These are phyloP conservation scores for Sebastes iracundus DNA, from an alignment of 2,797 vertebrate genomes.

Conservation along the genomic window DNA sequence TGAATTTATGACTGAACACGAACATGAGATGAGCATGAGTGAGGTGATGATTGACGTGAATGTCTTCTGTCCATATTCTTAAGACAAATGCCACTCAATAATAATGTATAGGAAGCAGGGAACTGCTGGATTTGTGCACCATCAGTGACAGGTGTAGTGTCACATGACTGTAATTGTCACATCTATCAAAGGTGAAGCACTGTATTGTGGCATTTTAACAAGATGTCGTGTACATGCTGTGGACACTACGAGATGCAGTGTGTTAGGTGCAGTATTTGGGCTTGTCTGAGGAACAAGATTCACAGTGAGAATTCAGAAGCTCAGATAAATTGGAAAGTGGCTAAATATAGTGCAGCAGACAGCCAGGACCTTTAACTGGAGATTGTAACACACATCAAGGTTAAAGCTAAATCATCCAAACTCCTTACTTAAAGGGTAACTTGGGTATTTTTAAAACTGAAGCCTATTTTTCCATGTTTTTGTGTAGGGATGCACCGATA, in stretches of 20 bases:
- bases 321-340: not conserved
- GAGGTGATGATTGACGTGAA: not conserved
- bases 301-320: not conserved
- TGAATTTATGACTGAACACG: not conserved
- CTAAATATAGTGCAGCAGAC: not conserved
- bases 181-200: not conserved
- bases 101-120: not conserved
- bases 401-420: not conserved
- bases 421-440: not conserved
- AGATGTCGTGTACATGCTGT: not conserved
- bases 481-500: not conserved
- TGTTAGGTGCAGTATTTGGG: not conserved
- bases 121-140: not conserved
- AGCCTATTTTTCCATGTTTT: not conserved
- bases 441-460: not conserved
- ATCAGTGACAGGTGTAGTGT: not conserved
- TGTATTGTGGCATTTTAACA: not conserved
- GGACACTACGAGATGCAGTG: not conserved
- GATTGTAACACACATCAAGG: not conserved
- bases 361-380: not conserved
- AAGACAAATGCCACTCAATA: not conserved
- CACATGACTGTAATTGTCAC: not conserved
- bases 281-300: not conserved
- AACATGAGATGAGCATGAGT: not conserved
- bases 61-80: not conserved